Evolutionary conservation across 2,888 invertebrate species (phyloP).

Genomic region (Heteropelma amictum): DNA sequence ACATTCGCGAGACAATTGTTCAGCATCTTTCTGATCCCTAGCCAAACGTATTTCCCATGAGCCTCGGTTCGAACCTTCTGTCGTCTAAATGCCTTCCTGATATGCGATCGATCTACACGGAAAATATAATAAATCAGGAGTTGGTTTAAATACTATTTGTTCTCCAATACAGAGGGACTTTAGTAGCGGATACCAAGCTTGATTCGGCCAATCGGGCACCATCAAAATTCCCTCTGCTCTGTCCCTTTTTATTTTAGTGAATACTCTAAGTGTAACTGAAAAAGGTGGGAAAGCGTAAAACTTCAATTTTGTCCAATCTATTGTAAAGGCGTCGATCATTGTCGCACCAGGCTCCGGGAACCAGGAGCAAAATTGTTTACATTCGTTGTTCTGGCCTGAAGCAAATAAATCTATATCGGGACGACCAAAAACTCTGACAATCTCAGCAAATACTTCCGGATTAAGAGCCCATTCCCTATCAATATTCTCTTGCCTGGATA

Average conservation of each 20-base stretch:
- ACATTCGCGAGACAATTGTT: too few relatives aligned
- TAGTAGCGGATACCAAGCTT: conserved; percentile 44
- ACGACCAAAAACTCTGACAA: not conserved
- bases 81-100: conserved; percentile 34
- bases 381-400: conserved; percentile 24
- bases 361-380: conserved; percentile 19
- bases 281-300: conserved; percentile 46
- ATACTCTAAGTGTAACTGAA: conserved; percentile 17
- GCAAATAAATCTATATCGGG: conserved; percentile 39
- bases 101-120: conserved; percentile 58
- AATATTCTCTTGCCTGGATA: conserved; percentile 15
- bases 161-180: not conserved
- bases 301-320: conserved; percentile 12
- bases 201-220: conserved; percentile 42
- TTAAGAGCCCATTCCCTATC: conserved; percentile 28
- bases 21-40: too few relatives aligned
- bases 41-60: too few relatives aligned
- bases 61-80: conserved; percentile 44
- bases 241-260: conserved; percentile 41
- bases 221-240: conserved; percentile 41
- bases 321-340: conserved; percentile 31
- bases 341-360: conserved; percentile 1
- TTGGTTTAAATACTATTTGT: conserved; percentile 13
- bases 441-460: not conserved
- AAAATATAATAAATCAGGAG: conserved; percentile 42